Base-by-base conservation (phyloP, 1,140 invertebrate genomes). In the Drosophila tani region DNA sequence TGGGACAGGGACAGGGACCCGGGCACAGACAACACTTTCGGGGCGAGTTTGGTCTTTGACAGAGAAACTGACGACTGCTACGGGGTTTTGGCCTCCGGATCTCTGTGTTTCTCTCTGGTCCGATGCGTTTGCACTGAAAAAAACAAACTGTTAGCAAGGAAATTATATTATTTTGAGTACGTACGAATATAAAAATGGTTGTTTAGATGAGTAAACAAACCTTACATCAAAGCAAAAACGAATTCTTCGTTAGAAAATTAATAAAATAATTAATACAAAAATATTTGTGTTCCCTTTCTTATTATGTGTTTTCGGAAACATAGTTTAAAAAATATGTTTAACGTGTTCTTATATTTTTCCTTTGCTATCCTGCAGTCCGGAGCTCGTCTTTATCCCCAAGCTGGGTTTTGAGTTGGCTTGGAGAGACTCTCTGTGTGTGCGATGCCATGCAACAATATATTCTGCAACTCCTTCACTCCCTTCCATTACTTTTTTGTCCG, bases 11-110 rank as follows among this genome's bases (percentile, higher is more conserved):
- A 38, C 59, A n/a, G 49, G 63, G 47, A 21, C 38, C 45, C 56
- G 50, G 27, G 29, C 3, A 19, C 46, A 66, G 50, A 47, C 43
- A 62, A 71, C 69, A 74, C 68, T 75, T 75, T 68, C 75, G 71
- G 64, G 64, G 64, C 50, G 46, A 60, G 38, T 60, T 76, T 78
- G 56, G 56, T 77, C 64, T 78, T 78, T 78, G 74, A 78, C 75
- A 78, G 75, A 69, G 77, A 43, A 63, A 58, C 56, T 49, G 75
- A 47, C 46, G 53, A 74, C 69, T 51, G 62, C 49, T 53, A 51
- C 9, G 40, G 35, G 57, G 75, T 43, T 79, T 73, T 69, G 75
- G 29, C 32, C 35, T 49, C 65, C 12, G 60, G 35, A 45, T 53
- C 47, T 45, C 47, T 29, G 45, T 43, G 53, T 35, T 17, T 41